Evolutionary conservation across 2,797 vertebrate genomes (phyloP).

Genomic region (Leucoraja ocellata): DNA sequence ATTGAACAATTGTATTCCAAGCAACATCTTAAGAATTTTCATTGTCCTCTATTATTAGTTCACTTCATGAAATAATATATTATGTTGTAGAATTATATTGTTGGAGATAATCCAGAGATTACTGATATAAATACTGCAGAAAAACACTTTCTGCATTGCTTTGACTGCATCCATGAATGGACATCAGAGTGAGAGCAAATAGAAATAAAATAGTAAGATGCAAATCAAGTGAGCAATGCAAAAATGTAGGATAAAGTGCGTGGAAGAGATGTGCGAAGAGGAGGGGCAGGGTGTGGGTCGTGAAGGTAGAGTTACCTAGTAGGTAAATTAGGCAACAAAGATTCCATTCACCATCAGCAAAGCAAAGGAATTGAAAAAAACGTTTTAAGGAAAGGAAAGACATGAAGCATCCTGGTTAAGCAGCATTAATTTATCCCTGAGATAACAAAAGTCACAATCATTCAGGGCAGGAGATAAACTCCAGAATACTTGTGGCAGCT

Average conservation of each 20-base stretch:
- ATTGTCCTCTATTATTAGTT: not conserved
- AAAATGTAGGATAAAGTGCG: not conserved
- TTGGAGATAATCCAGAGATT: no score
- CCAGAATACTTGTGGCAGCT: not conserved
- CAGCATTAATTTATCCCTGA: not conserved
- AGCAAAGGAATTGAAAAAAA: not conserved
- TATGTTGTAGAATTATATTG: slow-evolving; percentile 14
- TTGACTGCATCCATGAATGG: no score
- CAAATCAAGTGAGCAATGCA: not conserved
- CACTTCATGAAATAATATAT: not conserved
- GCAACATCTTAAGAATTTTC: not conserved
- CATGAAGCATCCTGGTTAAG: not conserved
- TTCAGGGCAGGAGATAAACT: not conserved
- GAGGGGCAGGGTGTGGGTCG: not conserved
- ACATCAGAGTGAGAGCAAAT: not conserved
- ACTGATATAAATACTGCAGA: not conserved
- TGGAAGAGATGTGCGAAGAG: no score
- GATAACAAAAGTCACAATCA: not conserved
- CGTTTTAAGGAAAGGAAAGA: not conserved
- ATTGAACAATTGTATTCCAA: not conserved
- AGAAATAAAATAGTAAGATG: not conserved
- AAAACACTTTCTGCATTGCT: not conserved
- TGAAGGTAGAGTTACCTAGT: not conserved
- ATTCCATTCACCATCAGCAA: not conserved
- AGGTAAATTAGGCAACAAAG: no score